These are phyloP conservation scores for Euzetes globulus DNA, from an alignment of 2,888 invertebrate species.

Conservation along the genomic window DNA sequence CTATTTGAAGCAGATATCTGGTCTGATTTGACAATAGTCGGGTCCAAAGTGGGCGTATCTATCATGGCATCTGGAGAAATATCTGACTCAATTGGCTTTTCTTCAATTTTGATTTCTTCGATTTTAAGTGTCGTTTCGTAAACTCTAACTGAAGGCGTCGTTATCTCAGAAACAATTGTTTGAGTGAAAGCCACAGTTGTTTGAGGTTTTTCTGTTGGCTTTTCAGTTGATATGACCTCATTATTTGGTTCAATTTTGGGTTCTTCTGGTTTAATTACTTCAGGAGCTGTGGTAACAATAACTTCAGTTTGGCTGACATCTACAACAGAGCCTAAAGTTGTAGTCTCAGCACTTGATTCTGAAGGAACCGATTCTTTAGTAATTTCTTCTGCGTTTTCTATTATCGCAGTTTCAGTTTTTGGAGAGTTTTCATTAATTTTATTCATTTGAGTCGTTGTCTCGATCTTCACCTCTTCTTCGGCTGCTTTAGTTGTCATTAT, in stretches of 20 bases:
- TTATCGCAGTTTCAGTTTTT: background rate
- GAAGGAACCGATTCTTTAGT: background rate
- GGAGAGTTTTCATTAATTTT: background rate
- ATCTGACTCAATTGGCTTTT: background rate
- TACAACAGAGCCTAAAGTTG: background rate
- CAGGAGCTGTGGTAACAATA: background rate
- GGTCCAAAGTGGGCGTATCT: background rate
- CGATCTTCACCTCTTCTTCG: background rate
- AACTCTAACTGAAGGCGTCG: background rate
- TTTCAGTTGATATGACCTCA: background rate
- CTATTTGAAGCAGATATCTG: background rate
- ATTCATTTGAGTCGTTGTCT: background rate
- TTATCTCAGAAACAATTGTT: background rate
- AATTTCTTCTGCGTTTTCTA: background rate
- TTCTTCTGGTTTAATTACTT: background rate
- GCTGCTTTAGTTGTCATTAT: background rate
- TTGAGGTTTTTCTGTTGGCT: background rate
- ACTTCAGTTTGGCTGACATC: background rate
- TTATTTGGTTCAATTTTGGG: background rate
- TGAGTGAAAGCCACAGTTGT: background rate
- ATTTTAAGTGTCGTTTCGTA: background rate
- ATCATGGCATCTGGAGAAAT: background rate
- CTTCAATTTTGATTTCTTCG: background rate
- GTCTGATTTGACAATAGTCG: conserved; percentile 1
- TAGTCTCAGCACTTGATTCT: background rate